Evolutionary conservation across 2,888 invertebrate genomes (phyloP), one percentile per base, ranked within the genome.

Genomic region (Tyria jacobaeae): DNA sequence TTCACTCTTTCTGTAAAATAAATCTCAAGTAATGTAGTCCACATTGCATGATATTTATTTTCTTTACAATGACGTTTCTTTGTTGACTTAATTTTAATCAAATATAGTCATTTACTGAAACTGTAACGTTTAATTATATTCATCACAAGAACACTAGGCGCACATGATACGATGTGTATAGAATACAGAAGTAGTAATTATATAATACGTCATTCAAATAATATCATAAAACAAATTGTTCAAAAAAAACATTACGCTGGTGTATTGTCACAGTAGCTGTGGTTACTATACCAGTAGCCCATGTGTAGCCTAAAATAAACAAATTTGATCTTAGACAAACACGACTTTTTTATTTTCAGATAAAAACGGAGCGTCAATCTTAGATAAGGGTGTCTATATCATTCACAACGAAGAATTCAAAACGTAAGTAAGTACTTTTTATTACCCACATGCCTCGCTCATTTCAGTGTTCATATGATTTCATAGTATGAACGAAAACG

Each of bases 391-490:
- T 71, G 81, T 88, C 59, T 84, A 86, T 73, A 74, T 84, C 58
- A 79, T 82, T 75, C 76, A 75, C 75, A 77, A 68, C 47, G 79
- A 85, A 70, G 85, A 88, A 79, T 79, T 80, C 71, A 85, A 87
- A 86, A 87, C 83, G 90, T 90, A 83, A 89, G 89, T 89, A 82
- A 87, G 86, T 87, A 85, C 68, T 68, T 67, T 70, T 72, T 66
- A 72, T 62, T 68, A 47, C 52, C 52, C 54, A 64, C 64, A 62
- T 71, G 69, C 69, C 71, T 69, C 64, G 62, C 66, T 74, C 69
- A 70, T 64, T 66, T 37, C 73, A 68, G 59, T 52, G 37, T 27
- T n/a, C 21, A 62, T 70, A 64, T 70, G 55, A 62, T 66, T 66
- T 67, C 62, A 66, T 69, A 75, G 56, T 75, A 91, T 92, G 91